Evolutionary conservation across 2,888 invertebrate species (phyloP).

Genomic region (Crossocerus cetratus): DNA sequence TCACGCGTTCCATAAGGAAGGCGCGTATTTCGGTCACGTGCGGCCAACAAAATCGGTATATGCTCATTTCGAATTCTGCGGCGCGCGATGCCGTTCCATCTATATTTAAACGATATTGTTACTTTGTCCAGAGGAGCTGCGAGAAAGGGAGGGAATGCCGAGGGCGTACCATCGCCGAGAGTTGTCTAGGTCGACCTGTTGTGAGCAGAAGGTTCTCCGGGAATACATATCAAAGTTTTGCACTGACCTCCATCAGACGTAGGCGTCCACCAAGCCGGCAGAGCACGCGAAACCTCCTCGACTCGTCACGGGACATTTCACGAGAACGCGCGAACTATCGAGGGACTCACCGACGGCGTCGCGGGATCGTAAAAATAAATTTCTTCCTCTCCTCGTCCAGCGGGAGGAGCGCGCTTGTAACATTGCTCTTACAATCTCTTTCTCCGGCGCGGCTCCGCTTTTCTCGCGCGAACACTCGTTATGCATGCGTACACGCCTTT

Average conservation of each 20-base stretch:
- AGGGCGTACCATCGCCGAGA: no score
- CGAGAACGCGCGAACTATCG: no score
- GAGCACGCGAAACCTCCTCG: conserved; percentile 47
- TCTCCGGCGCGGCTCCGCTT: conserved; percentile 15
- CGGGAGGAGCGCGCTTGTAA: background rate
- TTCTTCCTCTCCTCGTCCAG: conserved; percentile 28
- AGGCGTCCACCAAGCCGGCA: conserved; percentile 12
- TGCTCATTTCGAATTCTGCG: conserved; percentile 22
- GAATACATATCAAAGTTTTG: conserved; percentile 45
- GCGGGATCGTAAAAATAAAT: conserved; percentile 61
- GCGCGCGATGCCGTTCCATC: conserved; percentile 4
- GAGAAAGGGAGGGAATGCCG: conserved; percentile 11
- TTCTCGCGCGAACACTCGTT: conserved; percentile 35
- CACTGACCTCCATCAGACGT: conserved; percentile 37
- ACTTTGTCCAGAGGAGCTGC: background rate
- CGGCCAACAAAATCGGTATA: conserved; percentile 26
- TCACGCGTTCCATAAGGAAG: conserved; percentile 1
- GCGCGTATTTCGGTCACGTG: conserved; percentile 22
- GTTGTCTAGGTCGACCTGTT: no score
- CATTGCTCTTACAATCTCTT: conserved; percentile 20
- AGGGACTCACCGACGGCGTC: conserved; percentile 53
- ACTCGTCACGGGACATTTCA: no score
- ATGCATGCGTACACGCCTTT: conserved; percentile 52
- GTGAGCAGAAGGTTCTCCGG: background rate
- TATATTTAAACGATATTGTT: conserved; percentile 1